Evolutionary conservation across 2,888 invertebrate genomes (phyloP), one percentile per base, ranked within the genome.

Genomic region (Aromia moschata): DNA sequence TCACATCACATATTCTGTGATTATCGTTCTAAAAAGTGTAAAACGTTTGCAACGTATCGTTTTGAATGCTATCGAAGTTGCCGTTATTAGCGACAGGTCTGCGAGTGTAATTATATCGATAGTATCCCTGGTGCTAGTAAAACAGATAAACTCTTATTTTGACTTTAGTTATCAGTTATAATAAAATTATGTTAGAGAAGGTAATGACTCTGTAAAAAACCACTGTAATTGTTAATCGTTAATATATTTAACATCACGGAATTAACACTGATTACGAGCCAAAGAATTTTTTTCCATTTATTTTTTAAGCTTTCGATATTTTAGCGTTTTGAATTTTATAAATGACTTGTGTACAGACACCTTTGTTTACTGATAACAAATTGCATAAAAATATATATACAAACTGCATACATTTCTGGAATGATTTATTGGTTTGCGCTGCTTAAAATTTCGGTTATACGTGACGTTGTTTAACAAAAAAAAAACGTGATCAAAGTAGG

Each of bases 81-180:
- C 18, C 37, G 14, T 20, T 36, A 10, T 37, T 47, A 47, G 37
- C 37, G 14, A 11, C 17, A 36, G 36, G 11, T 14, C 17, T 47
- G 36, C 37, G 37, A 37, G 17, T 37, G 12, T 36, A 36, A 47
- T 33, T 33, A 36, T 17, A 10, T 15, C 36, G 10, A 25, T 40
- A 40, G 40, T 20, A 20, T 10, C 14, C 17, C 37, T 47, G 47
- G 47, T 47, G 47, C 47, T 47, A 47, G 36, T 36, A 18, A 17
- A 36, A 44, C 43, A 15, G 33, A 11, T 46, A 45, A 31, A 43
- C 9, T 1, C 11, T 33, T 47, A 47, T 36, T 33, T 36, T 36
- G 36, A 37, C 37, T 16, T 15, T 36, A 36, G 33, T 47, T 47
- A 14, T 47, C 12, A 47, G 37, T 25, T 43, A 43, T 25, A 10